Conservation (phyloP, 2,797 vertebrate species). For the Sus cebifrons region DNA sequence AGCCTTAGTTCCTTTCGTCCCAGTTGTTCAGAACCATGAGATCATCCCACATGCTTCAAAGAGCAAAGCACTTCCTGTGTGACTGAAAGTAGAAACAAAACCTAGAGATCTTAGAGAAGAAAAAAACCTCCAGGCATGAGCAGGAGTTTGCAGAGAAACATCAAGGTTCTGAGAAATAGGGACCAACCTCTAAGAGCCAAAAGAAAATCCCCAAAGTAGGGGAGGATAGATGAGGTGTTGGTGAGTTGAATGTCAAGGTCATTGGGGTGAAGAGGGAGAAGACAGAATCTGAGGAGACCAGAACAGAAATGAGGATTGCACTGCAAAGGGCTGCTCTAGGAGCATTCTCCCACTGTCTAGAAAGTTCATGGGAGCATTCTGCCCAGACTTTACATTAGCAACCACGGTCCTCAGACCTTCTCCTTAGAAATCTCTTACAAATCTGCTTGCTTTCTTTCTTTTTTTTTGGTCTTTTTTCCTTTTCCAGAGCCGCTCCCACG, state of each 20-base stretch:
- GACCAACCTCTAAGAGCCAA: not conserved
- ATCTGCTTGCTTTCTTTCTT: not conserved
- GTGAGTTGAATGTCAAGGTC: not conserved
- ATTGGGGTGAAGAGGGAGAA: not conserved
- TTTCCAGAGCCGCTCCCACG: too few species aligned
- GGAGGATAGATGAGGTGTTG: not conserved
- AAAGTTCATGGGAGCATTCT: not conserved
- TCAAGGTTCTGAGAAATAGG: not conserved
- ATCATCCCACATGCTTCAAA: not conserved
- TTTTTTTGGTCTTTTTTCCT: too few species aligned
- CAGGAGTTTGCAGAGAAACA: not conserved
- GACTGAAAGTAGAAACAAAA: not conserved
- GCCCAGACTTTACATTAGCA: not conserved
- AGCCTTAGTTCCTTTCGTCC: not conserved
- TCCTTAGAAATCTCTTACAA: not conserved
- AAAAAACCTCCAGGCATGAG: not conserved
- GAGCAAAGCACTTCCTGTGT: not conserved
- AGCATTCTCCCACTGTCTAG: not conserved
- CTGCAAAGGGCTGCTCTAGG: not conserved
- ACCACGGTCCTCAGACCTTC: not conserved
- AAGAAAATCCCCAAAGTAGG: not conserved
- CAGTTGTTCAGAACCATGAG: not conserved
- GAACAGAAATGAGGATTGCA: not conserved
- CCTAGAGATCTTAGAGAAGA: not conserved
- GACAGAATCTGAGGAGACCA: not conserved